Conservation (phyloP, 2,113 vertebrate genomes). For the Pluvialis apricaria region DNA sequence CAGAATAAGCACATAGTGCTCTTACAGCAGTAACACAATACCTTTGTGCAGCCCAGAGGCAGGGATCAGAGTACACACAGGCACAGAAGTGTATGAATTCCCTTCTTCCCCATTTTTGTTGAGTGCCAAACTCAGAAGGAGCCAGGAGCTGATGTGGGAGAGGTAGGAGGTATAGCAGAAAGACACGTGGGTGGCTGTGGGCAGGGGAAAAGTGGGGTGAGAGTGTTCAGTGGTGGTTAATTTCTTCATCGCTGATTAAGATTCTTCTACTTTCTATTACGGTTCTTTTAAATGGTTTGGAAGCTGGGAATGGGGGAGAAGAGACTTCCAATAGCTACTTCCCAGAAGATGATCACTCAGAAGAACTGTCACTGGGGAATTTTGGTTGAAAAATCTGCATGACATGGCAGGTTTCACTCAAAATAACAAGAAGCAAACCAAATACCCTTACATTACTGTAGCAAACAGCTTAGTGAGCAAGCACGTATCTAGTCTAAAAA, state of each 20-base stretch:
- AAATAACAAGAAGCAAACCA: neutral
- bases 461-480: neutral
- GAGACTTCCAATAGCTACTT: neutral
- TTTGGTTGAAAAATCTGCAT: neutral
- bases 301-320: neutral
- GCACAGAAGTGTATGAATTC: neutral
- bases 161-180: neutral
- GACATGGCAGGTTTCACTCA: neutral
- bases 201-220: neutral
- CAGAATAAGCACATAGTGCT: neutral
- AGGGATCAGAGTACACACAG: no score
- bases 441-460: neutral
- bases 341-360: neutral
- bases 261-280: neutral
- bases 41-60: neutral
- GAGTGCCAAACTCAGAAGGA: neutral
- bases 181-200: neutral
- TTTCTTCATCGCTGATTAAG: neutral
- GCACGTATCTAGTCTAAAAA: neutral
- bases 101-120: neutral
- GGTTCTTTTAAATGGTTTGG: neutral
- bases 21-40: no score
- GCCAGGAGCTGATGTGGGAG: neutral
- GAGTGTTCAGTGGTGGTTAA: neutral
- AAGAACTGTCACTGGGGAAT: neutral